Evolutionary conservation across 2,888 invertebrate genomes (phyloP), one percentile per base, ranked within the genome.

Genomic region (Tipula unca): DNA sequence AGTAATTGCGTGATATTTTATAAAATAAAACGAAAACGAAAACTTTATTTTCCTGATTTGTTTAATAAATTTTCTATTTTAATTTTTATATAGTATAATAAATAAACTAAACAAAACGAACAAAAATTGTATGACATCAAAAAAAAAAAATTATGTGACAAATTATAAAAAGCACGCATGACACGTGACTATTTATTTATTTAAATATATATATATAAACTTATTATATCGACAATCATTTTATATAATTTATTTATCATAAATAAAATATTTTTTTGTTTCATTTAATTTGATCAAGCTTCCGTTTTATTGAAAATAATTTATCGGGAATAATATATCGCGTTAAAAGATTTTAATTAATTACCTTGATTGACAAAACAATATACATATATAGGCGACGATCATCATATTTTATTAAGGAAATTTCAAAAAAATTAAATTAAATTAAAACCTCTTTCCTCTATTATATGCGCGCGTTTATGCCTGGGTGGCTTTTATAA

Each of bases 141-240:
- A n/a, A n/a, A 54, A 69, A 69, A 10, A 69, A 69, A 69, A 69
- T 69, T 69, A 69, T 69, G 69, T 69, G 69, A 69, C 69, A 69
- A 69, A 69, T 69, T 69, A 69, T 69, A 69, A 69, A 69, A 69
- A 69, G 69, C 69, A 69, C 69, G 69, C 69, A 69, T 69, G 69
- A 69, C 69, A 69, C 69, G 69, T 69, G 69, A 69, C 69, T 10
- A 8, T 20, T 69, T 69, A 69, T 69, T 69, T 69, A 69, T 69
- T 25, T n/a, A 69, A 69, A 69, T 69, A n/a, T n/a, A n/a, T n/a
- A n/a, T n/a, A n/a, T n/a, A n/a, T n/a, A n/a, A 69, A 69, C 69
- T 69, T 69, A 69, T 48, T 42, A 32, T 10, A 17, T 6, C 48
- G 25, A 17, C 8, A 25, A 69, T 69, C 8, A 69, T 69, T n/a